phyloP scores from a whole-genome alignment of 2,113 vertebrate genomes.

The Peromyscus californicus region DNA sequence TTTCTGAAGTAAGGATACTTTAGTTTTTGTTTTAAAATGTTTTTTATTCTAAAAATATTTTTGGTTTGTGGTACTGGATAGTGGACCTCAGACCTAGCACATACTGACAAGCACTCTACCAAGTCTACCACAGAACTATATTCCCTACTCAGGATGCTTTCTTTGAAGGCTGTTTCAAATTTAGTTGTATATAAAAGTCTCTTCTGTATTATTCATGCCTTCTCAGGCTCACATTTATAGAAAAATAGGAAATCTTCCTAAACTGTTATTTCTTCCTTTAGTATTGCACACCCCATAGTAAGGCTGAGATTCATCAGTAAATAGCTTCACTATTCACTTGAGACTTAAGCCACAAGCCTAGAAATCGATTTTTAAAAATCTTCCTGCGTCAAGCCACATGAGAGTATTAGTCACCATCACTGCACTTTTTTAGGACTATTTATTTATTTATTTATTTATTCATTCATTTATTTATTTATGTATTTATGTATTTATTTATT shows the following conservation, averaged over 20 bases:
- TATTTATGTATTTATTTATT: no score
- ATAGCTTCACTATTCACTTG: background rate
- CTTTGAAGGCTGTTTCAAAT: conserved; percentile 54
- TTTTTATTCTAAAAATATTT: background rate
- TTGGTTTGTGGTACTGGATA: background rate
- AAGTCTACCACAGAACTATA: background rate
- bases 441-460: no score
- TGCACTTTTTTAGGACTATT: background rate
- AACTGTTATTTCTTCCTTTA: conserved; percentile 29
- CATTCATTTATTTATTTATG: no score
- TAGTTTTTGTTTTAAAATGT: background rate
- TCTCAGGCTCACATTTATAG: background rate
- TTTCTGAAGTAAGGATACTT: background rate
- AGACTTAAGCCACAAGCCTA: background rate
- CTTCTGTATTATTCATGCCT: background rate
- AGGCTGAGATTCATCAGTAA: background rate
- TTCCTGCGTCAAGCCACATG: background rate
- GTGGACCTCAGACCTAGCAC: background rate
- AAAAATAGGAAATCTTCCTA: conserved; percentile 15
- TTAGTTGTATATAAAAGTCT: conserved; percentile 32
- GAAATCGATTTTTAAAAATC: background rate
- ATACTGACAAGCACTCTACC: background rate
- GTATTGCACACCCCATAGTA: background rate
- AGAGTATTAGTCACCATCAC: background rate
- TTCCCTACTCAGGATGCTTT: background rate